These are phyloP conservation scores for Tinea pellionella DNA, from an alignment of 2,888 invertebrate species.

Conservation along the genomic window DNA sequence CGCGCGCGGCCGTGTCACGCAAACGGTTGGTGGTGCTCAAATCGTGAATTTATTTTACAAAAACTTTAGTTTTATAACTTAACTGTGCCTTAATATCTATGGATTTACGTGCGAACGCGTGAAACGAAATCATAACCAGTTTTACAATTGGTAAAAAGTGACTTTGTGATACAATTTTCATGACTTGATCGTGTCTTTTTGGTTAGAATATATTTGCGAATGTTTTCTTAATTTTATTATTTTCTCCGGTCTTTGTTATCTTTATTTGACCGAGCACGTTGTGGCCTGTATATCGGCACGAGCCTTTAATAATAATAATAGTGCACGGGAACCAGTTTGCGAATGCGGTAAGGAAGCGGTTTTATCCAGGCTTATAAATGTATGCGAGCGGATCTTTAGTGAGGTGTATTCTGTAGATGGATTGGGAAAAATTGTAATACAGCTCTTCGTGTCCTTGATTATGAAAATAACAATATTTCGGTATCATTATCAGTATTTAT, in stretches of 20 bases:
- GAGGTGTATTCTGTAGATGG: neutral
- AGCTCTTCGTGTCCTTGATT: neutral
- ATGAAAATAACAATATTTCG: neutral
- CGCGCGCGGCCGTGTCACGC: slow-evolving; percentile 50
- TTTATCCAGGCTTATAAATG: slow-evolving; percentile 46
- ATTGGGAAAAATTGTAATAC: neutral
- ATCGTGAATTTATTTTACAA: slow-evolving; percentile 48
- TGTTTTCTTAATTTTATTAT: slow-evolving; percentile 21
- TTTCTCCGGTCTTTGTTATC: slow-evolving; percentile 37
- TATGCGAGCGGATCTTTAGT: slow-evolving; percentile 27
- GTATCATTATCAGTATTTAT: neutral
- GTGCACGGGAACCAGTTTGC: slow-evolving; percentile 66
- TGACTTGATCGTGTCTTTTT: slow-evolving; percentile 54
- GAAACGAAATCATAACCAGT: slow-evolving; percentile 40
- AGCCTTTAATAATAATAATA: slow-evolving; percentile 63
- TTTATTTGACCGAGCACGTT: slow-evolving; percentile 46
- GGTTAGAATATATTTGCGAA: slow-evolving; percentile 38
- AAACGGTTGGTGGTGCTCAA: slow-evolving; percentile 54
- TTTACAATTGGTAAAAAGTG: slow-evolving; percentile 38
- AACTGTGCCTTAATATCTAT: slow-evolving; percentile 58
- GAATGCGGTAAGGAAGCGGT: slow-evolving; percentile 58
- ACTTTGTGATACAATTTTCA: slow-evolving; percentile 41
- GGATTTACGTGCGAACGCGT: slow-evolving; percentile 63
- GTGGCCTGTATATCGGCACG: slow-evolving; percentile 59
- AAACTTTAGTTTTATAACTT: slow-evolving; percentile 38